These are phyloP conservation scores for Trissolcus brochymenae DNA, from an alignment of 2,888 invertebrate species.

Conservation along the genomic window DNA sequence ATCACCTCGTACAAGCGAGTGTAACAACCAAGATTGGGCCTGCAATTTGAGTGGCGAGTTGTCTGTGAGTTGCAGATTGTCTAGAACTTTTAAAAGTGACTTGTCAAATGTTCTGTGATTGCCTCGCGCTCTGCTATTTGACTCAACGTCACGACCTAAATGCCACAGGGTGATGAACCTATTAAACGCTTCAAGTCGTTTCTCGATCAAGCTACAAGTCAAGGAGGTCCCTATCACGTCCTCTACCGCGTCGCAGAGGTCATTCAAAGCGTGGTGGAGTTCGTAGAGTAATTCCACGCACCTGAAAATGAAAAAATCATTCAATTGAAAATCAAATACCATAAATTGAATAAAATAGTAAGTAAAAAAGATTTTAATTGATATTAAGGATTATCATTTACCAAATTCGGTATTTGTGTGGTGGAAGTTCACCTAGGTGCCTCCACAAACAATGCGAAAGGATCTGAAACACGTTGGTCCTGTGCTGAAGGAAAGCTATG, in stretches of 20 bases:
- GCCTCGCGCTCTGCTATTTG: conserved; percentile 77
- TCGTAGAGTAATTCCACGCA: conserved; percentile 86
- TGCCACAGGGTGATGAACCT: conserved; percentile 86
- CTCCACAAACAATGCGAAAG: conserved; percentile 85
- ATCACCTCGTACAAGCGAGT: conserved; percentile 85
- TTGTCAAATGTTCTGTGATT: conserved; percentile 80
- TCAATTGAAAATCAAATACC: neutral
- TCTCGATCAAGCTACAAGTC: conserved; percentile 75
- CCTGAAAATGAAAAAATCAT: conserved; percentile 17
- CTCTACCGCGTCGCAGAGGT: conserved; percentile 81
- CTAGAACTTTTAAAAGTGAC: conserved; percentile 85
- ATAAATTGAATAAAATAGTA: neutral
- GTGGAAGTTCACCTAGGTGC: conserved; percentile 80
- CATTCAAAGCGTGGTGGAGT: conserved; percentile 81
- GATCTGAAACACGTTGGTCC: conserved; percentile 83
- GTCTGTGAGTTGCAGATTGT: conserved; percentile 81
- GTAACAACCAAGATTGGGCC: conserved; percentile 86
- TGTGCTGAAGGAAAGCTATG: conserved; percentile 82
- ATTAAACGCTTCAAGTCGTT: conserved; percentile 80
- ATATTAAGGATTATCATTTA: conserved; percentile 1
- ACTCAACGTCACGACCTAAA: conserved; percentile 83
- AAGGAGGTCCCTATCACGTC: conserved; percentile 81
- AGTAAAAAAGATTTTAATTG: neutral
- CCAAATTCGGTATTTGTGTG: conserved; percentile 79
- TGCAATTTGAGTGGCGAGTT: conserved; percentile 80